Evolutionary conservation across 2,888 invertebrate species (phyloP).

Genomic region (Colletes collaris): DNA sequence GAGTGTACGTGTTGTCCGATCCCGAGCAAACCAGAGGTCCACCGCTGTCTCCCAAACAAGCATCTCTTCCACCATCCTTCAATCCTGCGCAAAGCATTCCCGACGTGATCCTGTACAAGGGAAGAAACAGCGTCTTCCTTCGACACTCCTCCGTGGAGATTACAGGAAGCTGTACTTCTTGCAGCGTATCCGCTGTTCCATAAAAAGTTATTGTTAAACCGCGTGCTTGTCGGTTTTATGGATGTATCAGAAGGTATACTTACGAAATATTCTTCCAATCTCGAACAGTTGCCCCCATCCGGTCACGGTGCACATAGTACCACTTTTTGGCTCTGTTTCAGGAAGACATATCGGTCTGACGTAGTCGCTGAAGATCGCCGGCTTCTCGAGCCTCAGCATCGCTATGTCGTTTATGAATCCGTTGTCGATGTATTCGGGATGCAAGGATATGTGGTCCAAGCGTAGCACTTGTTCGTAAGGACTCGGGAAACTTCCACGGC

Average conservation of each 20-base stretch:
- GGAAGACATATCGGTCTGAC: conserved; percentile 88
- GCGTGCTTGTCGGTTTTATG: too few species aligned
- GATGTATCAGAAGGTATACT: conserved; percentile 79
- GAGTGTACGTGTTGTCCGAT: conserved; percentile 79
- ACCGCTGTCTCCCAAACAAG: conserved; percentile 92
- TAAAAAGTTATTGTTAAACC: conserved; percentile 4
- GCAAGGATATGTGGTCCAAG: conserved; percentile 87
- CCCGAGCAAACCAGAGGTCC: conserved; percentile 92
- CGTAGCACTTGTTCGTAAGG: conserved; percentile 90
- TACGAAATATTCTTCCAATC: conserved; percentile 91
- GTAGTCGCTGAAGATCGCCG: conserved; percentile 86
- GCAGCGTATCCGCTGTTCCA: conserved; percentile 89
- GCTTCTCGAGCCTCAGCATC: conserved; percentile 86
- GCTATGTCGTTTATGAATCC: conserved; percentile 93
- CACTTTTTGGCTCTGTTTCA: conserved; percentile 86
- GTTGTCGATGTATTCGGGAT: conserved; percentile 89
- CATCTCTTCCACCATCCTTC: conserved; percentile 91
- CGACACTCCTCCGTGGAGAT: conserved; percentile 91
- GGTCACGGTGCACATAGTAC: conserved; percentile 89
- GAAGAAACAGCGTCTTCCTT: conserved; percentile 89
- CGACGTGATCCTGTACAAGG: conserved; percentile 90
- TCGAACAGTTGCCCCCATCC: conserved; percentile 93
- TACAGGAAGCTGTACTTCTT: conserved; percentile 91
- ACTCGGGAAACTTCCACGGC: conserved; percentile 89
- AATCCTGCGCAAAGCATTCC: conserved; percentile 93